A percentile compares a stretch with the other conserved stretches of the same genome.
phyloP scores from a whole-genome alignment of 2,888 invertebrate species.

The Capitulum mitella region DNA sequence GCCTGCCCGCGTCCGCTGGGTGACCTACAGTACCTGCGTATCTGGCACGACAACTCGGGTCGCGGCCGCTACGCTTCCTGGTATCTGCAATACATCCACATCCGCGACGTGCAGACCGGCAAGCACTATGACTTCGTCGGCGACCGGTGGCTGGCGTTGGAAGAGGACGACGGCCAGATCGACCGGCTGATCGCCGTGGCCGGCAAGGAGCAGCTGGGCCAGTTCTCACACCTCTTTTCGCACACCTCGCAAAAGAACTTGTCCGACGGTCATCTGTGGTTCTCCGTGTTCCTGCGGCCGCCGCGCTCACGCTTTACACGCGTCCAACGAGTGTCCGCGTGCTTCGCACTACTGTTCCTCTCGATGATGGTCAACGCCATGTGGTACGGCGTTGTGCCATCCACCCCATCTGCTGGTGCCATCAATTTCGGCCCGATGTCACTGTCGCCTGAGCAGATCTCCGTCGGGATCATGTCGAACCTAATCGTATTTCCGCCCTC shows the following conservation, averaged over 20 bases:
- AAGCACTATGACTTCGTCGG: slow-evolving; percentile 44
- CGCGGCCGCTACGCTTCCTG: slow-evolving; percentile 45
- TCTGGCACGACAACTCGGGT: slow-evolving; percentile 51
- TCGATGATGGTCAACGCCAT: slow-evolving; percentile 50
- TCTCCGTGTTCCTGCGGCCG: slow-evolving; percentile 49
- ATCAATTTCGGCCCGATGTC: slow-evolving; percentile 47
- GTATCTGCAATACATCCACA: slow-evolving; percentile 46
- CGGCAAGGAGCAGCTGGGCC: slow-evolving; percentile 45
- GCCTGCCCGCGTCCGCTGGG: slow-evolving; percentile 45
- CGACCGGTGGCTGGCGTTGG: slow-evolving; percentile 48
- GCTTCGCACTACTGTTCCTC: slow-evolving; percentile 47
- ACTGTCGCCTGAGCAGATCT: slow-evolving; percentile 46
- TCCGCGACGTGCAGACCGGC: slow-evolving; percentile 47
- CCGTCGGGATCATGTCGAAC: slow-evolving; percentile 45
- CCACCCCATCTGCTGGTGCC: slow-evolving; percentile 38
- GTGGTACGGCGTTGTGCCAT: slow-evolving; percentile 45
- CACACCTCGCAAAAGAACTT: slow-evolving; percentile 42
- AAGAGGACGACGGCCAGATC: slow-evolving; percentile 49
- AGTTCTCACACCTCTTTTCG: slow-evolving; percentile 46
- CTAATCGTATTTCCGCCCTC: slow-evolving; percentile 46
- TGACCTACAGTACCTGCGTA: slow-evolving; percentile 44
- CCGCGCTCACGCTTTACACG: slow-evolving; percentile 47
- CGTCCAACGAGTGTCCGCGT: slow-evolving; percentile 47
- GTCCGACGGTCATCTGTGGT: slow-evolving; percentile 50
- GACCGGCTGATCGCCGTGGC: slow-evolving; percentile 48